These are phyloP conservation scores for Pachyseris speciosa DNA, from an alignment of 64 coral and sea anemone genomes.

Conservation along the genomic window DNA sequence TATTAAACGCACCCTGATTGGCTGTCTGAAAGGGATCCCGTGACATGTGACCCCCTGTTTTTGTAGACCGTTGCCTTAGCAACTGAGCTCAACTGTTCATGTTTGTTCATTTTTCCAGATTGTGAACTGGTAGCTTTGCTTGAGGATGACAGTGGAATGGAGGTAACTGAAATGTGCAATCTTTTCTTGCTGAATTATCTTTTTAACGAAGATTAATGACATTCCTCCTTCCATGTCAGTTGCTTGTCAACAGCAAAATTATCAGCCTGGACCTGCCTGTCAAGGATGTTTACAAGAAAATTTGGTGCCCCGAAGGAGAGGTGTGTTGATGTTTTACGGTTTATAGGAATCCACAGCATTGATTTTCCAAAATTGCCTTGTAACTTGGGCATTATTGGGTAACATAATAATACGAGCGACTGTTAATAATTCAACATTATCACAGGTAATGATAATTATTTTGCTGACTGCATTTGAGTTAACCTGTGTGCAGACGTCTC, in stretches of 20 bases:
- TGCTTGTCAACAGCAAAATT: conserved; percentile 96
- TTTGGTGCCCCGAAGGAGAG: conserved; percentile 97
- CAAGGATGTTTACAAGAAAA: conserved; percentile 99
- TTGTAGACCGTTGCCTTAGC: not conserved
- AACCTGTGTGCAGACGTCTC: no score
- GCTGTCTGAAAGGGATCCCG: no score
- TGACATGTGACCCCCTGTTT: no score
- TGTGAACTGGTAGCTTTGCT: conserved; percentile 95
- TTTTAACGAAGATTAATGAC: not conserved
- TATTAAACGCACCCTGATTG: no score
- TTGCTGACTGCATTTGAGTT: no score
- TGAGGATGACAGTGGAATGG: conserved; percentile 99
- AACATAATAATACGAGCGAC: no score
- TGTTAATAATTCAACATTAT: no score
- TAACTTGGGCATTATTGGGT: no score
- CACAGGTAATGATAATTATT: no score
- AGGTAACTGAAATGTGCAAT: conserved; percentile 64
- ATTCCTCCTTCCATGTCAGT: conserved; percentile 26
- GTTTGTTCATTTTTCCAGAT: conserved; percentile 57
- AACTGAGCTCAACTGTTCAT: not conserved
- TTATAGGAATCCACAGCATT: no score
- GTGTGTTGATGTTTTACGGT: conserved; percentile 15
- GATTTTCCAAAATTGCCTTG: no score
- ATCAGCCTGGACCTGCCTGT: conserved; percentile 96
- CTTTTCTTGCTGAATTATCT: not conserved